Percentiles rank a stretch among this genome's conserved stretches.
These are phyloP conservation scores for Polietes domitor DNA, from an alignment of 2,888 invertebrate genomes.

Conservation along the genomic window DNA sequence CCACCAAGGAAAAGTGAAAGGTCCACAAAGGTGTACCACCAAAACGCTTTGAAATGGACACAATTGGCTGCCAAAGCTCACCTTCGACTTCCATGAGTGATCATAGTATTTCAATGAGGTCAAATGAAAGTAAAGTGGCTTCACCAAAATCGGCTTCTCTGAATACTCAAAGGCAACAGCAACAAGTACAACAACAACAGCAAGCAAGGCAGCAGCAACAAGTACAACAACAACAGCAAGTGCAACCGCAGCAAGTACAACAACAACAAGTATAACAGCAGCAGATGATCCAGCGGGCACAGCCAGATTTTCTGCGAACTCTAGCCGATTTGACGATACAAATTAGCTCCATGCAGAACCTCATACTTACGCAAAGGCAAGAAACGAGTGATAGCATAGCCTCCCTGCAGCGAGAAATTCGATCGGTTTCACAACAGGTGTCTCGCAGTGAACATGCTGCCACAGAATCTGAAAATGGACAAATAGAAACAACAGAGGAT, in stretches of 20 bases:
- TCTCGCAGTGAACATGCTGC: too few relatives aligned
- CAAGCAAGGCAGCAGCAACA: background rate
- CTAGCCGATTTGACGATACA: background rate
- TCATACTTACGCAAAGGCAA: background rate
- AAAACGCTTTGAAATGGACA: background rate
- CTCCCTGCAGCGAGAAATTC: background rate
- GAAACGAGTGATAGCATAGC: background rate
- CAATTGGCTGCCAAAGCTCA: too few relatives aligned
- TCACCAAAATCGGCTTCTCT: background rate
- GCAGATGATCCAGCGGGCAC: too few relatives aligned
- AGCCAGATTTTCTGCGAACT: background rate
- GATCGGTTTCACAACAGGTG: too few relatives aligned
- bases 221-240: background rate
- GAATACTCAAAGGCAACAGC: slow-evolving; percentile 2
- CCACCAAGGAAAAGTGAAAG: background rate
- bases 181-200: background rate
- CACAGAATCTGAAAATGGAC: too few relatives aligned
- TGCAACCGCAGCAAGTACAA: too few relatives aligned
- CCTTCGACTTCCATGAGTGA: too few relatives aligned
- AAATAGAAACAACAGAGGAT: too few relatives aligned
- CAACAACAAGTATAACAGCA: too few relatives aligned
- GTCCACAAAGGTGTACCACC: background rate
- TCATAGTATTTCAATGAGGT: too few relatives aligned
- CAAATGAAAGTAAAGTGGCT: background rate
- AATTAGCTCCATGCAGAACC: background rate